A percentile compares a stretch with the other conserved stretches of the same genome.
Evolutionary conservation across 2,113 vertebrate genomes (phyloP).

Genomic region (Eolophus roseicapilla): DNA sequence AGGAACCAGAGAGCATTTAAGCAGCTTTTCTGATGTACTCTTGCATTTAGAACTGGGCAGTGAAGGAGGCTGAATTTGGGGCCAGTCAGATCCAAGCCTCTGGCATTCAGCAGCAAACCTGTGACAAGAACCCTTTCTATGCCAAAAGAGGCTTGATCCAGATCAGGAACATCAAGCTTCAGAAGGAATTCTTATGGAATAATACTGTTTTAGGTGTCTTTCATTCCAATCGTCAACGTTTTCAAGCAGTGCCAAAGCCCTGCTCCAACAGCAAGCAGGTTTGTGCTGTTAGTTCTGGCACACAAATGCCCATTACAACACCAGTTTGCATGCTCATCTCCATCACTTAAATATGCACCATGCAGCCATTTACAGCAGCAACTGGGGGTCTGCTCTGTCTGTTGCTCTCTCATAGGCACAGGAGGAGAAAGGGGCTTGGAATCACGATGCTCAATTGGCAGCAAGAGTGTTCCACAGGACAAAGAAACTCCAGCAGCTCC

Average conservation of each 20-base stretch:
- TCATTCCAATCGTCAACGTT: background rate
- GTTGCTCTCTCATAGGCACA: background rate
- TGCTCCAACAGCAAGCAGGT: background rate
- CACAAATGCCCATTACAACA: background rate
- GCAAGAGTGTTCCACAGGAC: background rate
- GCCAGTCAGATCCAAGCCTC: background rate
- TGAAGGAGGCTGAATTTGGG: background rate
- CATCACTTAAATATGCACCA: background rate
- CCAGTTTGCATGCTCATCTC: background rate
- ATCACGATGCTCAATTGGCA: background rate
- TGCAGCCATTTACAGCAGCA: background rate
- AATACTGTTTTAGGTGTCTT: rapidly evolving
- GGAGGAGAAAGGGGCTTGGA: background rate
- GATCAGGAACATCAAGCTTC: background rate
- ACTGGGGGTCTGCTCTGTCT: rapidly evolving
- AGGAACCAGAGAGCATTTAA: background rate
- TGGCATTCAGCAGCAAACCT: background rate
- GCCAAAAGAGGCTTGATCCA: background rate
- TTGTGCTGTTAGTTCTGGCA: background rate
- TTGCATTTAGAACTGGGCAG: background rate
- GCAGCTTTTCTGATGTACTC: background rate
- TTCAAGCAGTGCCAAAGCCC: background rate
- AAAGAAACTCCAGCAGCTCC: rapidly evolving
- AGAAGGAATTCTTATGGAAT: background rate
- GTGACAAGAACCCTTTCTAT: background rate